Evolutionary conservation across 1,140 invertebrate species (phyloP).

Genomic region (Ectropis grisescens): DNA sequence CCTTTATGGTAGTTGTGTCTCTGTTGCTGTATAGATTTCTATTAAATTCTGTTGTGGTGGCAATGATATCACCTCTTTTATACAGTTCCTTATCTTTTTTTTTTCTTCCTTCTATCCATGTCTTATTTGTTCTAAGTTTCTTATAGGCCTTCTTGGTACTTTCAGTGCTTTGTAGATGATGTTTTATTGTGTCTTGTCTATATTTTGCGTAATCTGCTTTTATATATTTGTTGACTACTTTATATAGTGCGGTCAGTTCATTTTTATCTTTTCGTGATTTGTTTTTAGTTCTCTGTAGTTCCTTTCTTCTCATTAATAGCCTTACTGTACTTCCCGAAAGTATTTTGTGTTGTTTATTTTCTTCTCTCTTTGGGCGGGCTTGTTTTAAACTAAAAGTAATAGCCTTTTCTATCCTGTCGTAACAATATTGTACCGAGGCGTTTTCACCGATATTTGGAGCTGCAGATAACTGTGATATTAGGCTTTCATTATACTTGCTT

Average conservation of each 20-base stretch:
- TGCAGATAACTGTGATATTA: not conserved
- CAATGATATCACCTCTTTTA: not conserved
- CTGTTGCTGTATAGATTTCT: not conserved
- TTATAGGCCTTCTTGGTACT: slow-evolving; percentile 1
- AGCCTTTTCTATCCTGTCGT: not conserved
- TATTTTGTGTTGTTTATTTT: not conserved
- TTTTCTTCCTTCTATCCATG: not conserved
- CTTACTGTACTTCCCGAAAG: not conserved
- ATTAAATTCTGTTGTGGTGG: not conserved
- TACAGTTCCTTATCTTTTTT: not conserved
- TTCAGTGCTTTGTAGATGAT: not conserved
- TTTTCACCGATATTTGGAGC: not conserved
- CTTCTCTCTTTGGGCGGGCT: not conserved
- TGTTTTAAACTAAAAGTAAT: not conserved
- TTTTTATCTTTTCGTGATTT: not conserved
- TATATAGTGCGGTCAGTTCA: not conserved
- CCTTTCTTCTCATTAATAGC: not conserved
- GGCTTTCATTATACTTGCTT: not conserved
- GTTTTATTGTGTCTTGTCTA: not conserved
- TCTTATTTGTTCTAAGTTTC: not conserved
- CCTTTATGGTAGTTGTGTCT: no score
- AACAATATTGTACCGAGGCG: not conserved
- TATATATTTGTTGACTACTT: not conserved
- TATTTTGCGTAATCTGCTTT: not conserved
- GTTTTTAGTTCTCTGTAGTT: not conserved